phyloP scores from a whole-genome alignment of 2,888 invertebrate genomes.

The Drosophila prostipennis region DNA sequence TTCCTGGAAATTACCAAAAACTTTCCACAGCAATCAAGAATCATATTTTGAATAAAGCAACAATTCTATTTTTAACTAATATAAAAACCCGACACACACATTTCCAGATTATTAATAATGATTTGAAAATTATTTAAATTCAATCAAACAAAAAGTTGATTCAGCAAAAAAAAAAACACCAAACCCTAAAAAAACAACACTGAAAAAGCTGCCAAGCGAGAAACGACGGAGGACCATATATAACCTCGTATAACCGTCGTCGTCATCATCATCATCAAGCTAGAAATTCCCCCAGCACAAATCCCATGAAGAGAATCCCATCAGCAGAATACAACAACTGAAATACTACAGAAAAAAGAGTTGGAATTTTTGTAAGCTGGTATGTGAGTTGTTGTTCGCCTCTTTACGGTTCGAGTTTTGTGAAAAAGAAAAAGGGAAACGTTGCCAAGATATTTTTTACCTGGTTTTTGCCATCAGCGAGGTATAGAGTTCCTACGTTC shows the following conservation, averaged over 20 bases:
- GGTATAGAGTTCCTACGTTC: slow-evolving; percentile 99
- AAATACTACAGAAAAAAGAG: slow-evolving; percentile 36
- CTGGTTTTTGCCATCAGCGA: slow-evolving; percentile 93
- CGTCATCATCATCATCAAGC: slow-evolving; percentile 31
- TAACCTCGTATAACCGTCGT: slow-evolving; percentile 16
- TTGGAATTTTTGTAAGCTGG: slow-evolving; percentile 49
- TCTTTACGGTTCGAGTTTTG: slow-evolving; percentile 36
- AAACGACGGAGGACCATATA: slow-evolving; percentile 29
- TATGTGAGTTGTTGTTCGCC: slow-evolving; percentile 41
- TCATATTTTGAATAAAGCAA: slow-evolving; percentile 7
- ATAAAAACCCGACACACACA: neutral
- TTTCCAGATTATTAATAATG: slow-evolving; percentile 26
- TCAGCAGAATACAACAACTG: slow-evolving; percentile 26
- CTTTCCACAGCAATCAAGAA: slow-evolving; percentile 15
- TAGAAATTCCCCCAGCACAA: slow-evolving; percentile 40
- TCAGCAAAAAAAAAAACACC: slow-evolving; percentile 18
- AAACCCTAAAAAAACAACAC: slow-evolving; percentile 13
- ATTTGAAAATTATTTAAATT: slow-evolving; percentile 37
- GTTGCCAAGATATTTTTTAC: slow-evolving; percentile 59
- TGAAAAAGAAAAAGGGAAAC: slow-evolving; percentile 51
- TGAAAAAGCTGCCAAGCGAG: slow-evolving; percentile 37
- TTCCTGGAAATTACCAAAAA: neutral
- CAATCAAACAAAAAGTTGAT: slow-evolving; percentile 32
- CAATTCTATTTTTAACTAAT: slow-evolving; percentile 12
- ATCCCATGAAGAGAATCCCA: slow-evolving; percentile 31